Evolutionary conservation across 2,888 invertebrate species (phyloP).

Genomic region (Aspidiotus destructor): DNA sequence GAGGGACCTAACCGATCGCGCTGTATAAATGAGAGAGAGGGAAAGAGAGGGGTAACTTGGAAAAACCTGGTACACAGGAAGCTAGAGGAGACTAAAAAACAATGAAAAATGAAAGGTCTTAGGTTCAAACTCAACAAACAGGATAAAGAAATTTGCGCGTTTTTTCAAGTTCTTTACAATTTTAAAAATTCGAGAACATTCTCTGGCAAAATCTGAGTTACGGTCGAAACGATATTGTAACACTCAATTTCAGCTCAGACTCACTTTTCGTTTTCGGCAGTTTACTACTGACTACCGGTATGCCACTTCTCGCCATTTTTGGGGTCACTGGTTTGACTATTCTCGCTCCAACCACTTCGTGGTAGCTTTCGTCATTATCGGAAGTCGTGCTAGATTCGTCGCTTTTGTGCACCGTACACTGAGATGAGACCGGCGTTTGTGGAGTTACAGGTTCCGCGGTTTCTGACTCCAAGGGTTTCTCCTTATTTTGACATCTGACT

Average conservation of each 20-base stretch:
- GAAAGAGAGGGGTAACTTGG: too few relatives aligned
- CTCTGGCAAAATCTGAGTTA: neutral
- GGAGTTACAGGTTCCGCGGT: neutral
- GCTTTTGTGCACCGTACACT: neutral
- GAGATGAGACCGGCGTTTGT: neutral
- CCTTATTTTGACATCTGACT: conserved; percentile 17
- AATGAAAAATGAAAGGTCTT: too few relatives aligned
- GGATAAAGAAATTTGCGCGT: too few relatives aligned
- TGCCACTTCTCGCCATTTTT: conserved; percentile 34
- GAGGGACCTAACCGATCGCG: neutral
- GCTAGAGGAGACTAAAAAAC: too few relatives aligned
- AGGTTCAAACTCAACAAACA: too few relatives aligned
- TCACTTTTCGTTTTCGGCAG: conserved; percentile 19
- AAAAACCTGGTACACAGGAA: too few relatives aligned
- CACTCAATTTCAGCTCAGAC: neutral
- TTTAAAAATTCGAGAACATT: too few relatives aligned
- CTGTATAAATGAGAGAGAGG: too few relatives aligned
- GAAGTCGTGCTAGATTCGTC: neutral
- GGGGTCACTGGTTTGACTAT: conserved; percentile 33
- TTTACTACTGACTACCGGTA: conserved; percentile 36
- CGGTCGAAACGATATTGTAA: neutral
- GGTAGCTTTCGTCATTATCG: conserved; percentile 1
- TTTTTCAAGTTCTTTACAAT: too few relatives aligned
- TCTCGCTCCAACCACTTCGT: conserved; percentile 34
- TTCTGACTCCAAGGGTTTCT: conserved; percentile 8